Base-by-base conservation (phyloP, 1,140 invertebrate genomes). In the Adoxophyes honmai region DNA sequence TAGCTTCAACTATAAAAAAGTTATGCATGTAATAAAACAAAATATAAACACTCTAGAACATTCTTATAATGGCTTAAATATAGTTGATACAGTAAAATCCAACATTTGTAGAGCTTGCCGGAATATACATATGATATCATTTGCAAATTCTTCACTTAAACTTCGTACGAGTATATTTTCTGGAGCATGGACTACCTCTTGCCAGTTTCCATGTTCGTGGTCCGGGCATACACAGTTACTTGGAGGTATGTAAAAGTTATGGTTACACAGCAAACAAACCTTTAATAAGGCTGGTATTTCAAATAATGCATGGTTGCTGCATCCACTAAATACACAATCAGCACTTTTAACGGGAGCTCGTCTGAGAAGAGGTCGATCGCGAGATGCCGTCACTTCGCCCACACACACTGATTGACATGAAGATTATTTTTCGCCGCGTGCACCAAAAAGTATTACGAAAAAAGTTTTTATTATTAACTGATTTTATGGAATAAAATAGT, bases 91-190 rank as follows among this genome's bases (percentile, higher is more conserved):
- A 36, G 34, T 36, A 36, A 36, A 36, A 36, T 36, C 34, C 9
- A 36, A 36, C 34, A 36, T 36, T 36, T 36, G 34, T 36, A 36
- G 34, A 36, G 34, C 34, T 36, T 36, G 9, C 1, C 34, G 34
- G 34, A 36, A 36, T 36, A 36, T 36, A 36, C 34, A 36, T 36
- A 36, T 36, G 34, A 36, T 36, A 36, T 36, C 34, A 36, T 36
- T 36, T 36, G 34, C 34, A 36, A 36, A 36, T 36, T 36, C 34
- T 36, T 36, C 34, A 36, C 34, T 36, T 36, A 36, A 36, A 36
- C 34, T 36, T 36, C 34, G 34, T 36, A 36, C 34, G 34, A 36
- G 34, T 36, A 36, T 36, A 36, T 36, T 36, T 36, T 36, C 34
- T 36, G 34, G 34, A 36, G 34, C 34, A 36, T 36, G 34, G 34